Conservation (phyloP, 2,113 vertebrate genomes). For the Pseudorhombus dupliciocellatus region DNA sequence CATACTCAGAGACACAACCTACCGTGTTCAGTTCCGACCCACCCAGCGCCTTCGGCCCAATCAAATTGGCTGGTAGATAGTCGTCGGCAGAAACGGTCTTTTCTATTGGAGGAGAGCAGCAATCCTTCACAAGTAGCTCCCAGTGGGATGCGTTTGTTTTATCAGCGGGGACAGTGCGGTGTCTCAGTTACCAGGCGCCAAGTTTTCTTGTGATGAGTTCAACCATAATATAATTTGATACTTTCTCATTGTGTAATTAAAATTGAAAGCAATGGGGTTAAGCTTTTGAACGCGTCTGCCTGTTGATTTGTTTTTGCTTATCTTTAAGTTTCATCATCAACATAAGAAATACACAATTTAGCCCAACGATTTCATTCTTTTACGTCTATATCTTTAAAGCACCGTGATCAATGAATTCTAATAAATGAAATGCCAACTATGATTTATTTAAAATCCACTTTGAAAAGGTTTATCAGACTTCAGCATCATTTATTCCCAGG, state of each 20-base stretch:
- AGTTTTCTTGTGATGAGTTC: neutral
- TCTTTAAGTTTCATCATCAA: neutral
- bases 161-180: accelerated
- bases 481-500: too few species aligned
- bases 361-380: too few species aligned
- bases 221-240: too few species aligned
- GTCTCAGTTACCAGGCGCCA: neutral
- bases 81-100: conserved; percentile 7
- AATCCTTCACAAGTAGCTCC: conserved; percentile 49
- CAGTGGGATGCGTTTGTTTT: conserved; percentile 55
- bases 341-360: neutral
- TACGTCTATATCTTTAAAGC: too few species aligned
- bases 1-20: conserved; percentile 65
- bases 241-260: neutral
- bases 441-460: too few species aligned
- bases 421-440: too few species aligned
- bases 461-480: too few species aligned
- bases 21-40: conserved; percentile 55
- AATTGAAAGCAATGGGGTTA: neutral
- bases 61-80: conserved; percentile 49
- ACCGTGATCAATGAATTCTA: too few species aligned
- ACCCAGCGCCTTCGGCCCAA: conserved; percentile 31
- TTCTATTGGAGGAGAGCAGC: conserved; percentile 58
- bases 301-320: neutral
- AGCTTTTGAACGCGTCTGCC: too few species aligned